Percentiles rank a stretch among this genome's conserved stretches.
Conservation (phyloP, 2,888 invertebrate genomes). For the Dione juno region DNA sequence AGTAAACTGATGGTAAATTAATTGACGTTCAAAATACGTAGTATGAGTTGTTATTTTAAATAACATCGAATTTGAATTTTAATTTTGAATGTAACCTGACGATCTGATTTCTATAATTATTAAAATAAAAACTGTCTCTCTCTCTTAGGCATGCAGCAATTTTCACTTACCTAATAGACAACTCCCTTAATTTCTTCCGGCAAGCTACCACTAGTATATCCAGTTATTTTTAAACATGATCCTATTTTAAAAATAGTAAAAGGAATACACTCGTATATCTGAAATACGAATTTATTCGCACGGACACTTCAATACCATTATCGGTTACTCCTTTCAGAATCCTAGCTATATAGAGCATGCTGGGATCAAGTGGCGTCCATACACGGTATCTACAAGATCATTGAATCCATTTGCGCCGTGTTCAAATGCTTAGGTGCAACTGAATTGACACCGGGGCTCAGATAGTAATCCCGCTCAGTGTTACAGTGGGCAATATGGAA, state of each 20-base stretch:
- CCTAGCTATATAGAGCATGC: conserved; percentile 39
- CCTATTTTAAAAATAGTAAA: conserved; percentile 2
- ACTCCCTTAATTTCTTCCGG: neutral
- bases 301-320: conserved; percentile 38
- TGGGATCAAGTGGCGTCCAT: conserved; percentile 46
- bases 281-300: conserved; percentile 32
- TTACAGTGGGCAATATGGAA: conserved; percentile 44
- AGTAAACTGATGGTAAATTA: too few species aligned
- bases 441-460: conserved; percentile 47
- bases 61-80: too few species aligned
- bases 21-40: too few species aligned
- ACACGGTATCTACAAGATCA: conserved; percentile 46
- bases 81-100: too few species aligned
- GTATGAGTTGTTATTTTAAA: too few species aligned
- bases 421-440: conserved; percentile 48
- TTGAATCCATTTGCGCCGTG: conserved; percentile 48
- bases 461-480: conserved; percentile 46
- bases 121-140: too few species aligned
- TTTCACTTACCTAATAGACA: neutral
- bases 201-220: conserved; percentile 57
- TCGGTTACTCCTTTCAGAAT: conserved; percentile 34
- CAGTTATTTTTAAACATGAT: conserved; percentile 5
- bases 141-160: too few species aligned
- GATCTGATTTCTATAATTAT: too few species aligned
- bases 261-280: conserved; percentile 13